A percentile compares a stretch with the other conserved stretches of the same genome.
Evolutionary conservation across 2,113 vertebrate genomes (phyloP).

Genomic region (Dasypus novemcinctus): DNA sequence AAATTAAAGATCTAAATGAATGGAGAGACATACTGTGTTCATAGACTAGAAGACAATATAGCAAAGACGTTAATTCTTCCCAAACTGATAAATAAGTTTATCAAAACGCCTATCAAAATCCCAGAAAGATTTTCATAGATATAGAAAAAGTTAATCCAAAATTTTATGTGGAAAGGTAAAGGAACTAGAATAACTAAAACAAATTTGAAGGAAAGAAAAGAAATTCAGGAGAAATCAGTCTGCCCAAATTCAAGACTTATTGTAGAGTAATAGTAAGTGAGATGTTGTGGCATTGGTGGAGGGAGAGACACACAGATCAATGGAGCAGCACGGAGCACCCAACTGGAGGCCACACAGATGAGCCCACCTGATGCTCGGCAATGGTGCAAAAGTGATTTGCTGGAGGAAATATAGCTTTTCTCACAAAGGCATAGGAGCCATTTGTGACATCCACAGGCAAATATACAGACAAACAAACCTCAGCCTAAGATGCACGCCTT

Average conservation of each 20-base stretch:
- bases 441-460: neutral
- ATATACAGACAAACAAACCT: neutral
- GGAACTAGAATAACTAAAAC: neutral
- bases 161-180: neutral
- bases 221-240: neutral
- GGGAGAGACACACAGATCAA: neutral
- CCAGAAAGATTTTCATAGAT: no score
- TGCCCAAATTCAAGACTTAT: neutral
- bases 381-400: neutral
- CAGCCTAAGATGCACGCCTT: neutral
- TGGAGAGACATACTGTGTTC: neutral
- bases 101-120: no score
- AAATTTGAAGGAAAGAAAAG: neutral
- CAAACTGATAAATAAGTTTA: no score
- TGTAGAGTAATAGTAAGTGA: neutral
- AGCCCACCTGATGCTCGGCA: neutral
- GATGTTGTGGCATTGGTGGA: neutral
- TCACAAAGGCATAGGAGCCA: neutral
- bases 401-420: neutral
- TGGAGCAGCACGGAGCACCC: neutral
- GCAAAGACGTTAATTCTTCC: no score
- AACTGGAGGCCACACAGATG: neutral
- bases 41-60: neutral
- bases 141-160: neutral
- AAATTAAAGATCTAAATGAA: slow-evolving; percentile 7